Conservation (phyloP, 2,888 invertebrate genomes). For the Tyria jacobaeae region DNA sequence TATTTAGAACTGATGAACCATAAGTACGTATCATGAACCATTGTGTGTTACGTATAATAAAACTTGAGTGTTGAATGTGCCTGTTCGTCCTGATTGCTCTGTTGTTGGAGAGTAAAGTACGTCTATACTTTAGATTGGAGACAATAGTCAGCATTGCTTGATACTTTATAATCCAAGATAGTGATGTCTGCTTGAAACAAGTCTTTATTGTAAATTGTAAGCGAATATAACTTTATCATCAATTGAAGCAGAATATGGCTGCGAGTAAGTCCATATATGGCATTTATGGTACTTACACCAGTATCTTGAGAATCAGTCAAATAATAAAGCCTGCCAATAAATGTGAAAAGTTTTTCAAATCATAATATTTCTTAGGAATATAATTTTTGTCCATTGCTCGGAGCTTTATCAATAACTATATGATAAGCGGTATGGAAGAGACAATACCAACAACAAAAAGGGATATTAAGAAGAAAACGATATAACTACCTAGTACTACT, state of each 20-base stretch:
- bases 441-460: neutral
- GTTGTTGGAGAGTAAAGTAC: neutral
- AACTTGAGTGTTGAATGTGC: neutral
- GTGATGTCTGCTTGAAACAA: neutral
- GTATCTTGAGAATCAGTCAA: neutral
- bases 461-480: no score
- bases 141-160: neutral
- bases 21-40: neutral
- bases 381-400: no score
- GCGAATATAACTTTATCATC: neutral
- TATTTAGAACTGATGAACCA: neutral
- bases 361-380: neutral
- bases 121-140: neutral
- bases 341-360: neutral
- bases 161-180: neutral
- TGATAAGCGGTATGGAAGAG: no score
- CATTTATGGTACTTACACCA: neutral
- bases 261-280: neutral
- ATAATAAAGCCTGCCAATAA: neutral
- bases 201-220: neutral
- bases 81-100: neutral
- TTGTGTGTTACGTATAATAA: neutral
- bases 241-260: neutral
- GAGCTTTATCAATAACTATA: neutral
- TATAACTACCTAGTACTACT: no score